Conservation (phyloP, 1,140 invertebrate genomes). For the Caenorhabditis remanei region DNA sequence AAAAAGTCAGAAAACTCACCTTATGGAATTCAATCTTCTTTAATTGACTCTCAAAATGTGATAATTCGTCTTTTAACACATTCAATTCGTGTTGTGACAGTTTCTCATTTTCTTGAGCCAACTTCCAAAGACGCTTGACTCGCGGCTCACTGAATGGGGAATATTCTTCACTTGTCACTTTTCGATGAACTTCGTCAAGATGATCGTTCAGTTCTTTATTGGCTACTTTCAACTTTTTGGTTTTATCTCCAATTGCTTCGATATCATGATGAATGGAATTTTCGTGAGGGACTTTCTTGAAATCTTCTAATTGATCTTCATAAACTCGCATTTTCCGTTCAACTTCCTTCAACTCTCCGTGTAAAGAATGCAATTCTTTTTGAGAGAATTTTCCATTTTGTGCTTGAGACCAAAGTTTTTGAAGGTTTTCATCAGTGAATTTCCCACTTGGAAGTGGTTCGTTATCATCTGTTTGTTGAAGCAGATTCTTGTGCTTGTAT, state of each 20-base stretch:
- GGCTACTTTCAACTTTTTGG: conserved; percentile 13
- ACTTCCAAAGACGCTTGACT: conserved; percentile 29
- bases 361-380: not conserved
- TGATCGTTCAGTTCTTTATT: conserved; percentile 33
- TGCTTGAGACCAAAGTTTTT: conserved; percentile 43
- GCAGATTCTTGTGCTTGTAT: conserved; percentile 27
- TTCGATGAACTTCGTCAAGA: conserved; percentile 18
- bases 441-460: conserved; percentile 29
- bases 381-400: conserved; percentile 27
- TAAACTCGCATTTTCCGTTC: conserved; percentile 21
- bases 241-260: conserved; percentile 1
- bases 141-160: conserved; percentile 40
- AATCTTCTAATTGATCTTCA: conserved; percentile 38
- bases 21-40: conserved; percentile 41
- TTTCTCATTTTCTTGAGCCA: conserved; percentile 34
- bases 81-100: conserved; percentile 7
- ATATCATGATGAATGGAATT: conserved; percentile 35
- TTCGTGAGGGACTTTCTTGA: conserved; percentile 44
- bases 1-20: not conserved
- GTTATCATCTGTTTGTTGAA: conserved; percentile 35
- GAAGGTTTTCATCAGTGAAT: conserved; percentile 15
- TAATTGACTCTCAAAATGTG: conserved; percentile 32
- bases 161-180: conserved; percentile 29
- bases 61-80: conserved; percentile 27
- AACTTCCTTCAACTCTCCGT: conserved; percentile 18